phyloP scores from a whole-genome alignment of 1,140 invertebrate species.

The Plutomurus gul region DNA sequence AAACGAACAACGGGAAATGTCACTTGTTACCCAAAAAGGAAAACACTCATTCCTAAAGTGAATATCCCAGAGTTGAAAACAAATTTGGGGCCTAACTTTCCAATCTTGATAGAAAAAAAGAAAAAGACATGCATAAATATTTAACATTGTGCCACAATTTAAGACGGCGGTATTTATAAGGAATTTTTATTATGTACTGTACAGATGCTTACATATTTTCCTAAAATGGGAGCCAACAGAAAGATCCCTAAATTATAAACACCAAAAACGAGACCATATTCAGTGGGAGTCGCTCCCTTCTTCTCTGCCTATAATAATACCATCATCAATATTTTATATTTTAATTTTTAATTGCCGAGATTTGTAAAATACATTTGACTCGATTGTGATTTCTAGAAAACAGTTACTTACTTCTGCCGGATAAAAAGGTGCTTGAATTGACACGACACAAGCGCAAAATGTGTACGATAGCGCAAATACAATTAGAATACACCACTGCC shows the following conservation, averaged over 20 bases:
- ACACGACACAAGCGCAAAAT: not conserved
- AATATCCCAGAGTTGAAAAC: slow-evolving; percentile 86
- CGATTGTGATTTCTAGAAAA: too few relatives aligned
- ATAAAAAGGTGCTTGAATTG: slow-evolving; percentile 13
- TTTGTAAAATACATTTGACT: not conserved
- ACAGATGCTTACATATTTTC: slow-evolving; percentile 69
- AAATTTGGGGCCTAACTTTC: slow-evolving; percentile 78
- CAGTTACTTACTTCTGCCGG: slow-evolving; percentile 5
- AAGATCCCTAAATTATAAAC: slow-evolving; percentile 91
- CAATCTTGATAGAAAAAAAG: too few relatives aligned
- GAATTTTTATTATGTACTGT: not conserved
- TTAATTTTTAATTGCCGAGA: too few relatives aligned
- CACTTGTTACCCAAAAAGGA: slow-evolving; percentile 85
- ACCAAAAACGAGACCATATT: slow-evolving; percentile 90
- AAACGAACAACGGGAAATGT: too few relatives aligned
- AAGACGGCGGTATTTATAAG: not conserved
- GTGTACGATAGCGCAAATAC: not conserved
- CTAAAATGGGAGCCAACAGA: slow-evolving; percentile 83
- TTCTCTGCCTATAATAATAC: slow-evolving; percentile 68
- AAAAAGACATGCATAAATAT: slow-evolving; percentile 39
- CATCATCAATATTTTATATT: not conserved
- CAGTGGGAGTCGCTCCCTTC: slow-evolving; percentile 81
- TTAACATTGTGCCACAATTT: not conserved
- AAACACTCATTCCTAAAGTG: slow-evolving; percentile 79
- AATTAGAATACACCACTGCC: slow-evolving; percentile 2